Percentiles rank a stretch among this genome's conserved stretches.
These are phyloP conservation scores for Podilymbus podiceps DNA, from an alignment of 2,113 vertebrate species.

Conservation along the genomic window DNA sequence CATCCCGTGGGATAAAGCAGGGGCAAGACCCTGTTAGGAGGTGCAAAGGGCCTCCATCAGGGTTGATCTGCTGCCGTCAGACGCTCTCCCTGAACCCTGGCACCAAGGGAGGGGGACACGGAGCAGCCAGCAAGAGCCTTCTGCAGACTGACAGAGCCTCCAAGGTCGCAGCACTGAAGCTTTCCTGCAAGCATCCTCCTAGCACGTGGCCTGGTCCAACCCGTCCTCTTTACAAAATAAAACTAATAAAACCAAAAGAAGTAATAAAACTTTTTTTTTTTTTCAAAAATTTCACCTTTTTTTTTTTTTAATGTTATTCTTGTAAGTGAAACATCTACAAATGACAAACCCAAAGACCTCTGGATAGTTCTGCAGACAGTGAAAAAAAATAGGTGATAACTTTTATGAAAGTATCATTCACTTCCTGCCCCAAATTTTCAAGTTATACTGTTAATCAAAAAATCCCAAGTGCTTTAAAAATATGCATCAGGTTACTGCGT, in stretches of 20 bases:
- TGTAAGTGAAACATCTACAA: neutral
- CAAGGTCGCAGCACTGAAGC: neutral
- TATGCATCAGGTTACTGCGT: neutral
- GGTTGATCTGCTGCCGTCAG: neutral
- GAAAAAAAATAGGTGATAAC: neutral
- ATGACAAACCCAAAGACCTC: neutral
- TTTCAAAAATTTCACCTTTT: neutral
- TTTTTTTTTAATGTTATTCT: neutral
- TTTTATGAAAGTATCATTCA: neutral
- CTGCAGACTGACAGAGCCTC: neutral
- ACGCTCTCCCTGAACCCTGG: neutral
- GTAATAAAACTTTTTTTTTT: too few relatives aligned
- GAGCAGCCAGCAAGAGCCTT: neutral
- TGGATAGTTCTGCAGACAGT: neutral
- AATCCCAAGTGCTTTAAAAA: neutral
- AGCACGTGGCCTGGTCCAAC: neutral
- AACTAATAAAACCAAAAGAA: neutral
- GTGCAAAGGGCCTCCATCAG: fast-evolving
- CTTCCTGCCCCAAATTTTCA: neutral
- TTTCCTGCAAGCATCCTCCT: neutral
- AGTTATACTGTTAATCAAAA: neutral
- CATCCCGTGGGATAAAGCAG: neutral
- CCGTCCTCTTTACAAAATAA: neutral
- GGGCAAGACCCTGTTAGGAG: fast-evolving
- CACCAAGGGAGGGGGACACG: neutral